A percentile compares a stretch with the other conserved stretches of the same genome.
Conservation (phyloP, 92 coral and sea anemone species). For the Pocillopora grandis region DNA sequence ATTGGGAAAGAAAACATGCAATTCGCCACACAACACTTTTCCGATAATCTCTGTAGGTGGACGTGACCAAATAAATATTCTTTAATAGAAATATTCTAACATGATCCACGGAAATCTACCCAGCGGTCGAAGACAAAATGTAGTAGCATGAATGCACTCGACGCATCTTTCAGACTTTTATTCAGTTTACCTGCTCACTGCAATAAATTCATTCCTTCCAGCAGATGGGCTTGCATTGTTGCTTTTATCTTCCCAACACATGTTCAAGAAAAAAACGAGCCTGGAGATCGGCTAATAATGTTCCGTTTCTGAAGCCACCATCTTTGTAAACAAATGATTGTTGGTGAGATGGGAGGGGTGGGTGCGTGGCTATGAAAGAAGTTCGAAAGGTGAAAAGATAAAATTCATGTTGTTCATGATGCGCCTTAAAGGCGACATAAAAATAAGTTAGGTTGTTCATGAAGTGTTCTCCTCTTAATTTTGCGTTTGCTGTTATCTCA, state of each 20-base stretch:
- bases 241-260: neutral
- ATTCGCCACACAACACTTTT: no score
- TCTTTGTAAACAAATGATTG: neutral
- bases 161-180: no score
- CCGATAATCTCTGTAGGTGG: no score
- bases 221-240: neutral
- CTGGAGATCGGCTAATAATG: no score
- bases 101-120: no score
- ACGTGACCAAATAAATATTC: no score
- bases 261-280: neutral
- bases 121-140: no score
- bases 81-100: no score
- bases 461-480: neutral
- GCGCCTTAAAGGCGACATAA: neutral
- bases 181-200: neutral
- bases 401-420: neutral
- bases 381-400: neutral
- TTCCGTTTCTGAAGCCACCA: conserved; percentile 1
- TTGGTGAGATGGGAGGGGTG: conserved; percentile 15
- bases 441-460: neutral
- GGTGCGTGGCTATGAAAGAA: neutral
- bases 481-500: neutral
- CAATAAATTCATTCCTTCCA: neutral
- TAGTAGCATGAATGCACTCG: no score
- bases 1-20: neutral